Conservation (phyloP, 2,888 invertebrate species). For the Opisthograptis luteolata region DNA sequence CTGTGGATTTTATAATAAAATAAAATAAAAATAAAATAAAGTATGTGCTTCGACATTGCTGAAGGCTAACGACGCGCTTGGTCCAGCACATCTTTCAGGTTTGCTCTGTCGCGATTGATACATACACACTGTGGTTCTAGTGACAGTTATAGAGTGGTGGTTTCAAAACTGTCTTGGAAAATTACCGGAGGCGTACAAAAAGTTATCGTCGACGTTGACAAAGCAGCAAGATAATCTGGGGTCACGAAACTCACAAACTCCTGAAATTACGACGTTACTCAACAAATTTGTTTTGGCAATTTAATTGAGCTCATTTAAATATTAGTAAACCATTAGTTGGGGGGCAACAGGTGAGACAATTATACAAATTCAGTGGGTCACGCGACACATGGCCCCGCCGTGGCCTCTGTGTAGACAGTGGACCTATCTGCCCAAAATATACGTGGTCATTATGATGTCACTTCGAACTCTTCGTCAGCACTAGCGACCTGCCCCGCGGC, state of each 20-base stretch:
- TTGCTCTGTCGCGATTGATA: too few relatives aligned
- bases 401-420: slow-evolving; percentile 22
- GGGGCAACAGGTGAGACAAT: slow-evolving; percentile 58
- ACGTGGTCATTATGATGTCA: slow-evolving; percentile 1
- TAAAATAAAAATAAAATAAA: too few relatives aligned
- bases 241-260: slow-evolving; percentile 16
- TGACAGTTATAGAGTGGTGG: not conserved
- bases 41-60: too few relatives aligned
- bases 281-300: slow-evolving; percentile 26
- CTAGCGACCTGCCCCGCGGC: slow-evolving; percentile 12
- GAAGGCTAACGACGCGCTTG: too few relatives aligned
- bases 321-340: slow-evolving; percentile 40
- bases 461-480: slow-evolving; percentile 15
- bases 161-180: not conserved
- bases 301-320: slow-evolving; percentile 25
- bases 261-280: slow-evolving; percentile 23
- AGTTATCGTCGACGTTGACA: slow-evolving; percentile 18
- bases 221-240: slow-evolving; percentile 20
- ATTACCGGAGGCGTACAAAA: not conserved
- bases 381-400: slow-evolving; percentile 44
- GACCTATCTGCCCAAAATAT: slow-evolving; percentile 9
- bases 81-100: too few relatives aligned
- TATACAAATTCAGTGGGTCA: slow-evolving; percentile 52
- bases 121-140: not conserved
- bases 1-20: too few relatives aligned